Percentiles rank a stretch among this genome's conserved stretches.
Evolutionary conservation across 2,113 vertebrate species (phyloP).

Genomic region (Pseudorhombus dupliciocellatus): DNA sequence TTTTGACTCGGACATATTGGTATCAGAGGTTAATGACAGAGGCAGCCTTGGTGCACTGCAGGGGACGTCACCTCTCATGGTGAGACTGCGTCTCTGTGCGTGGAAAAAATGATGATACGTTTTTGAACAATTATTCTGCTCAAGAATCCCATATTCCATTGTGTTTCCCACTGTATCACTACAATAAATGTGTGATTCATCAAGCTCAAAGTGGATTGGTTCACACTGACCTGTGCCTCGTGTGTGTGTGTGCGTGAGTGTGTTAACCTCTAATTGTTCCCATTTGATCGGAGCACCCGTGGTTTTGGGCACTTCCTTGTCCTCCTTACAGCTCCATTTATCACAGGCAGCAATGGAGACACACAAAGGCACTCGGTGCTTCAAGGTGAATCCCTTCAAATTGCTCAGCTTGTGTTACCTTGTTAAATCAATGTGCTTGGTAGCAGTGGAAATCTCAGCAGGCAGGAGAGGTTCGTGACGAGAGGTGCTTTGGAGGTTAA

Average conservation of each 20-base stretch:
- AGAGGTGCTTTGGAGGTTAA: conserved; percentile 26
- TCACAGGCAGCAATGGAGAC: conserved; percentile 62
- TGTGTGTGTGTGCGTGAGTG: not conserved
- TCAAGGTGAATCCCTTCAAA: conserved; percentile 75
- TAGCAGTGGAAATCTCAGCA: conserved; percentile 53
- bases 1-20: conserved; percentile 71
- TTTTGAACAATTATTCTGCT: too few species aligned
- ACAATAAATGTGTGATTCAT: too few species aligned
- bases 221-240: not conserved
- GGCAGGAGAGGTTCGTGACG: conserved; percentile 41
- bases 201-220: too few species aligned
- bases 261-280: conserved; percentile 61
- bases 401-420: conserved; percentile 70
- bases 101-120: not conserved
- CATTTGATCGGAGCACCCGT: conserved; percentile 49
- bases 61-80: conserved; percentile 67
- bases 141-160: too few species aligned
- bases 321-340: conserved; percentile 64
- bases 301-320: conserved; percentile 59
- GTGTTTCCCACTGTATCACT: too few species aligned
- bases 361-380: conserved; percentile 55
- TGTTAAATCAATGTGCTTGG: conserved; percentile 72
- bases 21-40: conserved; percentile 76
- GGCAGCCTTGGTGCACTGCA: conserved; percentile 64
- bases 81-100: conserved; percentile 40